A percentile compares a stretch with the other conserved stretches of the same genome.
phyloP scores from a whole-genome alignment of 2,888 invertebrate genomes.

The Hypomecis punctinalis region DNA sequence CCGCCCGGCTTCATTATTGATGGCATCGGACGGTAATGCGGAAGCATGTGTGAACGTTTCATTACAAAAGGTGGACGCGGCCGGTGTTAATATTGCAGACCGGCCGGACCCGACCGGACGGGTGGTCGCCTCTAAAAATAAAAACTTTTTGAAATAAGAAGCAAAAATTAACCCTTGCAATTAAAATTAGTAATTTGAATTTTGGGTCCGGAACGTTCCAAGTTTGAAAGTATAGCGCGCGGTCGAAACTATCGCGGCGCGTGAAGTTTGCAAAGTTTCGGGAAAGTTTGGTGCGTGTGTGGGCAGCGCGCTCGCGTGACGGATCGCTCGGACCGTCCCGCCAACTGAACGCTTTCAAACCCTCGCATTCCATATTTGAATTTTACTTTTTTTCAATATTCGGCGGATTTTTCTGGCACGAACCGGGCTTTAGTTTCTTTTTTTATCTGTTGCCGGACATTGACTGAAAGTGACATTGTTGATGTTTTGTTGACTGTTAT shows the following conservation, averaged over 20 bases:
- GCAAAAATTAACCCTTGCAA: slow-evolving; percentile 61
- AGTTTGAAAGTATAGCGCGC: slow-evolving; percentile 52
- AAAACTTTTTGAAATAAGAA: slow-evolving; percentile 63
- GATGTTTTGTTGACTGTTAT: slow-evolving; percentile 73
- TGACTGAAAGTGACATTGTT: slow-evolving; percentile 74
- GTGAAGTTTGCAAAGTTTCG: slow-evolving; percentile 72
- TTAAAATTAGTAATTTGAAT: slow-evolving; percentile 49
- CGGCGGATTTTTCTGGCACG: slow-evolving; percentile 62
- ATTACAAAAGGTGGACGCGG: slow-evolving; percentile 85
- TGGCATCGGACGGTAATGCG: slow-evolving; percentile 85
- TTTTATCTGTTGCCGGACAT: slow-evolving; percentile 63
- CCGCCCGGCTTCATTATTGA: slow-evolving; percentile 86
- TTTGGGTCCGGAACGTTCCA: slow-evolving; percentile 48
- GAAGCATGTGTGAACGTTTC: slow-evolving; percentile 85
- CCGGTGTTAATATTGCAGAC: slow-evolving; percentile 84
- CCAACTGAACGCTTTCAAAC: slow-evolving; percentile 36
- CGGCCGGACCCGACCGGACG: slow-evolving; percentile 82
- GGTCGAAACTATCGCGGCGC: slow-evolving; percentile 65
- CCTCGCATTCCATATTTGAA: slow-evolving; percentile 16
- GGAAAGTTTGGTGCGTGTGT: slow-evolving; percentile 76
- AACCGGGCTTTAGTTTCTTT: slow-evolving; percentile 54
- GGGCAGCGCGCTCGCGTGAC: slow-evolving; percentile 63
- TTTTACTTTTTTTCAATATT: slow-evolving; percentile 49
- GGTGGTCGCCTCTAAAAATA: slow-evolving; percentile 77
- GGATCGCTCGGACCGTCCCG: slow-evolving; percentile 48